Conservation (phyloP, 2,888 invertebrate genomes). For the Phyllotreta cruciferae region DNA sequence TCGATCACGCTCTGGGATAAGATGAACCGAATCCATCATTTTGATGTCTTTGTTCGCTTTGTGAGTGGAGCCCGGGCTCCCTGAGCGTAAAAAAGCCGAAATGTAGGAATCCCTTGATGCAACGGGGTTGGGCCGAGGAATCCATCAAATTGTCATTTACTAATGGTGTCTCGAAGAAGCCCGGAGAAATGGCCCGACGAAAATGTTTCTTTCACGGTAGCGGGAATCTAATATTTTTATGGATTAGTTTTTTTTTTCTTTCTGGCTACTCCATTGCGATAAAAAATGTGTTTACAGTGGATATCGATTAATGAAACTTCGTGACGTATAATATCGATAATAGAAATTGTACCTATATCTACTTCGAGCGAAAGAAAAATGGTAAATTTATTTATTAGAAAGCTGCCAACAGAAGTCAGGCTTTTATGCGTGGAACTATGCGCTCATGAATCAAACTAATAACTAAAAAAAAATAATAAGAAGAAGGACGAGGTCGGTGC, state of each 20-base stretch:
- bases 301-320: no score
- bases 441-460: constrained; percentile 58
- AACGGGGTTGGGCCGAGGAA: constrained; percentile 55
- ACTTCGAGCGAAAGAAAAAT: no score
- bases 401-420: constrained; percentile 52
- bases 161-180: constrained; percentile 56
- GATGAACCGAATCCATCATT: constrained; percentile 64
- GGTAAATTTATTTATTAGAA: no score
- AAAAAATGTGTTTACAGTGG: constrained; percentile 16
- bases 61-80: constrained; percentile 51
- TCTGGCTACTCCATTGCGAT: not conserved
- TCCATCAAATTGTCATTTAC: constrained; percentile 59
- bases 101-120: constrained; percentile 58
- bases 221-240: constrained; percentile 23
- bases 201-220: constrained; percentile 29
- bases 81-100: constrained; percentile 56
- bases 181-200: constrained; percentile 44
- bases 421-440: constrained; percentile 52
- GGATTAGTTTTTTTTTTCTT: constrained; percentile 16
- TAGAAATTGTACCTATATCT: no score
- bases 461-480: constrained; percentile 41
- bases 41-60: constrained; percentile 63
- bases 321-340: no score
- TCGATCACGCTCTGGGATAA: constrained; percentile 63
- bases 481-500: constrained; percentile 58